Evolutionary conservation across 2,797 vertebrate species (phyloP).

Genomic region (Alcedo quadribrachys): DNA sequence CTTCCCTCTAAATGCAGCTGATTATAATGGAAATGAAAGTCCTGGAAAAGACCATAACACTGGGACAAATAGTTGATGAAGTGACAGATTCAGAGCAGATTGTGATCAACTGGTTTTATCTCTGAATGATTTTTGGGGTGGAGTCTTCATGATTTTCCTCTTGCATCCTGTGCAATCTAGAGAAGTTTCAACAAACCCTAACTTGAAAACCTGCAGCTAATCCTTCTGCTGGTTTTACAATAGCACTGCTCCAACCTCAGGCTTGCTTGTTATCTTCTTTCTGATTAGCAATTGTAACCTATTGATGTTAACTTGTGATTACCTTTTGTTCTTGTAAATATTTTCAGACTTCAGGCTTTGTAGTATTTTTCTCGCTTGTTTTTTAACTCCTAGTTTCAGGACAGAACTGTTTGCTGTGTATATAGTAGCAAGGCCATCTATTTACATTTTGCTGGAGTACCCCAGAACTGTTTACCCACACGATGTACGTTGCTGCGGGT

Average conservation of each 20-base stretch:
- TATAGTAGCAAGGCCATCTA: slow-evolving; percentile 70
- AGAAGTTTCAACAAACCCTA: background rate
- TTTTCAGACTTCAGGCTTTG: slow-evolving; percentile 1
- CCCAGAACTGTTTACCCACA: slow-evolving; percentile 74
- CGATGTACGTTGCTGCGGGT: slow-evolving; percentile 70
- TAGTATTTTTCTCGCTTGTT: slow-evolving; percentile 60
- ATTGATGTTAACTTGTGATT: slow-evolving; percentile 5
- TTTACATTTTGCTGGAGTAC: slow-evolving; percentile 71
- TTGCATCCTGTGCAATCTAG: background rate
- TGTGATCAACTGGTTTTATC: background rate
- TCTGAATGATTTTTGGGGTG: background rate
- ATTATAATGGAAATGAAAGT: background rate
- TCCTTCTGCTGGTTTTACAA: background rate
- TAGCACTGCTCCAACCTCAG: background rate
- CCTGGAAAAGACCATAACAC: background rate
- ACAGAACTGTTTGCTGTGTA: slow-evolving; percentile 61
- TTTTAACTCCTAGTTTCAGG: slow-evolving; percentile 57
- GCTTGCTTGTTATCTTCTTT: background rate
- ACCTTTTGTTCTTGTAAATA: slow-evolving; percentile 44
- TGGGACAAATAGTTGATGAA: background rate
- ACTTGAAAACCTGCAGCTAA: background rate
- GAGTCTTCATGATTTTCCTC: background rate
- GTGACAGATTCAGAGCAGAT: background rate
- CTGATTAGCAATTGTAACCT: background rate
- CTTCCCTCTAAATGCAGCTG: background rate